Percentiles rank a stretch among this genome's conserved stretches.
phyloP scores from a whole-genome alignment of 2,113 vertebrate species.

The Azemiops feae region DNA sequence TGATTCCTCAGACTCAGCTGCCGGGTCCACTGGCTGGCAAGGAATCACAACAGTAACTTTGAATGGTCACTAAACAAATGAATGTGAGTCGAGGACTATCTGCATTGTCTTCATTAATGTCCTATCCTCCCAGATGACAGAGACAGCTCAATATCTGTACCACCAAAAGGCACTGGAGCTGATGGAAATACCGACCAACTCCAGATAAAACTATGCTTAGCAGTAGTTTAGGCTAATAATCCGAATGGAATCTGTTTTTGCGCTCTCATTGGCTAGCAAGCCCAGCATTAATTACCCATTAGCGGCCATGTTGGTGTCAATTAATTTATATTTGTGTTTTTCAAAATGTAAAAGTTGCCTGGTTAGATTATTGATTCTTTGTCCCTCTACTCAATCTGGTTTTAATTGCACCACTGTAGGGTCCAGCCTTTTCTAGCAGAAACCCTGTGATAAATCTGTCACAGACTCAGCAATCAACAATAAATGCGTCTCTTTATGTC shows the following conservation, averaged over 20 bases:
- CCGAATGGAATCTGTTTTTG: neutral
- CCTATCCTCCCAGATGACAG: neutral
- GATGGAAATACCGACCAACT: neutral
- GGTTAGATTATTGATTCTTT: slow-evolving; percentile 70
- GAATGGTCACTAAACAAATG: neutral
- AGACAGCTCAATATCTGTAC: neutral
- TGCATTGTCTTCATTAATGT: neutral
- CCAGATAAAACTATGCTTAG: neutral
- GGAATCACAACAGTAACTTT: too few relatives aligned
- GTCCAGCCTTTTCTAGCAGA: slow-evolving; percentile 63
- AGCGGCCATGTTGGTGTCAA: slow-evolving; percentile 63
- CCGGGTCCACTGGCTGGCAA: too few relatives aligned
- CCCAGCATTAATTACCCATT: slow-evolving; percentile 53
- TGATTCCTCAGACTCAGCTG: too few relatives aligned
- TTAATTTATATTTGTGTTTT: slow-evolving; percentile 77
- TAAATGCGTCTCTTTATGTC: slow-evolving; percentile 71
- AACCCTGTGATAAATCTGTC: slow-evolving; percentile 69
- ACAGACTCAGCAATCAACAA: slow-evolving; percentile 67
- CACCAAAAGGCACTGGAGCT: neutral
- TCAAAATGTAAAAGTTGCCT: slow-evolving; percentile 65
- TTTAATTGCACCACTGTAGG: slow-evolving; percentile 69
- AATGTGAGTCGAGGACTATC: neutral
- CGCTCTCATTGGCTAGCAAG: slow-evolving; percentile 29
- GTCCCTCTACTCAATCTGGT: slow-evolving; percentile 68
- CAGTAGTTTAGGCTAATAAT: neutral